Evolutionary conservation across 2,888 invertebrate species (phyloP), one percentile per base, ranked within the genome.

Genomic region (Cactoblastis cactorum): DNA sequence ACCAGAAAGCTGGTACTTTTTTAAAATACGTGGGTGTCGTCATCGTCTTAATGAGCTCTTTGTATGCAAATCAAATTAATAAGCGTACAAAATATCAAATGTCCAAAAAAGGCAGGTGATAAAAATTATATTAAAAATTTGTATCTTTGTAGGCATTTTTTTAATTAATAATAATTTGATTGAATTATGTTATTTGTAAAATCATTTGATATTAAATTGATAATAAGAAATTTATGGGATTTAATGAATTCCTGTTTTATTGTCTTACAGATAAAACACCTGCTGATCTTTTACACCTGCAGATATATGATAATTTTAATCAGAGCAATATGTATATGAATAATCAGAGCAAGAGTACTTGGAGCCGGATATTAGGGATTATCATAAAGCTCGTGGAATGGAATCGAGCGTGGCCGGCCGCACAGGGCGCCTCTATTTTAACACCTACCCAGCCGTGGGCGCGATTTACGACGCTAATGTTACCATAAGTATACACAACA

Each of bases 301-400:
- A 37, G 9, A 37, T 17, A 37, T 17, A 4, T 1, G 1, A 15
- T 17, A 3, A 35, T 37, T 17, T 37, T 4, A 3, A 6, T 9
- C 11, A 17, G 2, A 3, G 15, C 1, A 11, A 1, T 9, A 71
- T 70, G 64, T 70, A 64, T 61, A 61, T 62, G 62, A 71, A 76
- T 85, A 83, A 82, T 35, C 8, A 3, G 75, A 33, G 33, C 39
- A 67, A 28, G 63, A 59, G 63, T 69, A 72, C 74, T 37, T 77
- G 71, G 71, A 76, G 78, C 85, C 86, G 87, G 87, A 88, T 87
- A 87, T 88, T 79, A 80, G 79, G 86, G 87, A 87, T 89, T 87
- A 87, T 86, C 83, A 88, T 87, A 87, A 88, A 87, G 74, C 78
- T 83, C 84, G 84, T 84, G 82, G 79, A 79, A 78, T 81, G 74